A percentile compares a stretch with the other conserved stretches of the same genome.
phyloP scores from a whole-genome alignment of 2,797 vertebrate species.

The Coccyzus lansbergi region DNA sequence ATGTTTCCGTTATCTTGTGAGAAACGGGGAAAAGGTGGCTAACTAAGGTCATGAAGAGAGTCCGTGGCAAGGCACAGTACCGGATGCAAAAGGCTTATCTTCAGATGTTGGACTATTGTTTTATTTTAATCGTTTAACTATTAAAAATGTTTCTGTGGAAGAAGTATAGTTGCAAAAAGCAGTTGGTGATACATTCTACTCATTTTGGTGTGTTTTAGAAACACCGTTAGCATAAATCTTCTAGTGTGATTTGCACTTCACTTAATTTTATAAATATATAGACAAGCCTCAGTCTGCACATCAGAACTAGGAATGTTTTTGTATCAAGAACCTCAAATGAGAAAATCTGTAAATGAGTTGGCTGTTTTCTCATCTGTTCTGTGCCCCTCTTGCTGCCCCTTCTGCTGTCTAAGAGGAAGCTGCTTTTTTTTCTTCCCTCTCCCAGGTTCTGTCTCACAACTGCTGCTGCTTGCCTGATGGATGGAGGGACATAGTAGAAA shows the following conservation, averaged over 20 bases:
- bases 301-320: constrained; percentile 75
- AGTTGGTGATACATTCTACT: constrained; percentile 74
- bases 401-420: constrained; percentile 70
- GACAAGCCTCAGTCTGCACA: constrained; percentile 76
- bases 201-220: constrained; percentile 75
- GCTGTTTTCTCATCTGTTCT: constrained; percentile 76
- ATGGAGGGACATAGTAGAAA: constrained; percentile 41
- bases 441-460: constrained; percentile 67
- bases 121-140: constrained; percentile 48
- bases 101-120: neutral
- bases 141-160: constrained; percentile 61
- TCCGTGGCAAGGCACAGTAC: neutral
- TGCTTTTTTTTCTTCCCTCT: constrained; percentile 42
- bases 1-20: neutral
- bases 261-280: constrained; percentile 78
- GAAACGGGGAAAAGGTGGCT: neutral
- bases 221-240: constrained; percentile 75
- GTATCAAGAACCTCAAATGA: constrained; percentile 76
- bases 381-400: constrained; percentile 75
- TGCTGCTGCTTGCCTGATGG: constrained; percentile 66
- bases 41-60: neutral
- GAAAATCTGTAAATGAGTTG: constrained; percentile 76
- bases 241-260: constrained; percentile 76
- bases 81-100: neutral
- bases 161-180: constrained; percentile 58